phyloP scores from a whole-genome alignment of 2,797 vertebrate species.

The Ciconia nigra region DNA sequence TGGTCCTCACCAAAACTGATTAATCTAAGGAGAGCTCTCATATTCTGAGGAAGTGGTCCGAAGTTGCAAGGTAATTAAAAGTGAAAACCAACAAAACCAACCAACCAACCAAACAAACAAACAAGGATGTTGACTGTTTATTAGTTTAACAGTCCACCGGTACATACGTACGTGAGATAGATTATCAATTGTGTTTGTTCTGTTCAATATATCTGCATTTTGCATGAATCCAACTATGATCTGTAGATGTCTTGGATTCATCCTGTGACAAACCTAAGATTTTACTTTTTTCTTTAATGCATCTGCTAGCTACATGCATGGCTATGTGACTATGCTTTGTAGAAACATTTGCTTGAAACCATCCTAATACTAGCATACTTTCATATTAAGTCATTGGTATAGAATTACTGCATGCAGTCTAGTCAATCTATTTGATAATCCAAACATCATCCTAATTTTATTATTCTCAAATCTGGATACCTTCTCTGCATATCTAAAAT shows the following conservation, averaged over 20 bases:
- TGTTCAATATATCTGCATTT: neutral
- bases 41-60: neutral
- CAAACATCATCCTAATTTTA: neutral
- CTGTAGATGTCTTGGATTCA: neutral
- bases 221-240: neutral
- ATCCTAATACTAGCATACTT: neutral
- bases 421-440: neutral
- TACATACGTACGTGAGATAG: neutral
- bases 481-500: neutral
- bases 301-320: neutral
- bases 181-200: neutral
- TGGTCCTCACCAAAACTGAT: neutral
- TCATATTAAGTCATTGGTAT: neutral
- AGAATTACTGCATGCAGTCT: neutral
- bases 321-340: neutral
- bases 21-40: neutral
- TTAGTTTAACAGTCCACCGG: neutral
- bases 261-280: neutral
- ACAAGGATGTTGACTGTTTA: neutral
- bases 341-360: neutral
- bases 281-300: neutral
- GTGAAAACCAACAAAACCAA: neutral
- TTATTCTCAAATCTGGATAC: neutral
- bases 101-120: neutral
- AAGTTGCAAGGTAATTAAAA: neutral